phyloP scores from a whole-genome alignment of 2,797 vertebrate species.

The Falco novaeseelandiae region DNA sequence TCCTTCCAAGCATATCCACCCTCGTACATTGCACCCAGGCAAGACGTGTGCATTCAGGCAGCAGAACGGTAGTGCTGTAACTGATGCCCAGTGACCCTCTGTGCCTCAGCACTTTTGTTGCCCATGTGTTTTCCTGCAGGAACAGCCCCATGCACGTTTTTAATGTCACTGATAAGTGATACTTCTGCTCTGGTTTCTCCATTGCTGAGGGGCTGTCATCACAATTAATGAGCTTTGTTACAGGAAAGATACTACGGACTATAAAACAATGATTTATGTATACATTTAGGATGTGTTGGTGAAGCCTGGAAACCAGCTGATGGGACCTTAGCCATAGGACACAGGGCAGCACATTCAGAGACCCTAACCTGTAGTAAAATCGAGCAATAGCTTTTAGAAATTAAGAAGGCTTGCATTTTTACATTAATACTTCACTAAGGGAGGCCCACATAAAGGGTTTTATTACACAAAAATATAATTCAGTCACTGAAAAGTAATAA shows the following conservation, averaged over 20 bases:
- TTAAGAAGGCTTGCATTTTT: background rate
- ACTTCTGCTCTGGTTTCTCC: background rate
- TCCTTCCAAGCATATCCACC: background rate
- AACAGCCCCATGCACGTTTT: fast-evolving
- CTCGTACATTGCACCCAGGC: fast-evolving
- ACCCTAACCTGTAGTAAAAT: background rate
- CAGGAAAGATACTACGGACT: background rate
- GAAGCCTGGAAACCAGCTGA: background rate
- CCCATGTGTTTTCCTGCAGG: fast-evolving
- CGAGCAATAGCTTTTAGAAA: background rate
- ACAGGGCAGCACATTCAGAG: background rate
- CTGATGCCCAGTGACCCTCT: background rate
- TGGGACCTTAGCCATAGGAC: background rate
- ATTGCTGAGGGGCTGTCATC: background rate
- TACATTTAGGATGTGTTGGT: background rate
- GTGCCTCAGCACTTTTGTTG: background rate
- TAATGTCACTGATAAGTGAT: background rate
- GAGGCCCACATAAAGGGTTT: background rate
- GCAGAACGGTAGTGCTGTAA: background rate
- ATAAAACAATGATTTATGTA: background rate
- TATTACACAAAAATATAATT: constrained; percentile 26
- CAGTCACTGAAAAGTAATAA: constrained; percentile 15
- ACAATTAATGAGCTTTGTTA: background rate
- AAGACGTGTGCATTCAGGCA: background rate
- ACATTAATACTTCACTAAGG: background rate